phyloP scores from a whole-genome alignment of 2,797 vertebrate genomes.

The Leuciscus waleckii region DNA sequence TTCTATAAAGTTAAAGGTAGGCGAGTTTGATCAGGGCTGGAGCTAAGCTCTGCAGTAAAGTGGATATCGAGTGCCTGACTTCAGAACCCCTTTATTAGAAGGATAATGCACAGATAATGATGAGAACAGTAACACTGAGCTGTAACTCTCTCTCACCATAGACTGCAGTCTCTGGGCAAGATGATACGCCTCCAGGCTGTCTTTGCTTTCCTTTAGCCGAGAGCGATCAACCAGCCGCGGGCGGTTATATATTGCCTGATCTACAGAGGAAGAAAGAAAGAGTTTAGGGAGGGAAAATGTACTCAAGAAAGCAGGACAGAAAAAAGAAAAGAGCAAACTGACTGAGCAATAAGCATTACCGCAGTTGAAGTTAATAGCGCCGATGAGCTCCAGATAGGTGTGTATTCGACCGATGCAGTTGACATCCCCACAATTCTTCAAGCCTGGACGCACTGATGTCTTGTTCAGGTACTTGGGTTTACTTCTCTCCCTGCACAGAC shows the following conservation, averaged over 20 bases:
- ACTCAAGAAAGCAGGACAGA: not conserved
- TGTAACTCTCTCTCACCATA: conserved; percentile 79
- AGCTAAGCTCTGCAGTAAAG: not conserved
- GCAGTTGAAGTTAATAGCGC: conserved; percentile 97
- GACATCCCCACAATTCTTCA: conserved; percentile 98
- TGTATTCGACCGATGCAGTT: conserved; percentile 99
- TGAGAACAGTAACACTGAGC: not conserved
- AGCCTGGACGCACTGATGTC: conserved; percentile 94
- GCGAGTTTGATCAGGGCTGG: not conserved
- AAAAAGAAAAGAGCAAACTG: not conserved
- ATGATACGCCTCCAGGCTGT: conserved; percentile 88
- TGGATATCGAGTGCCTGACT: not conserved
- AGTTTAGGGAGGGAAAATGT: too few relatives aligned
- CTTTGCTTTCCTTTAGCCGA: conserved; percentile 85
- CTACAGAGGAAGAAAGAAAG: conserved; percentile 66
- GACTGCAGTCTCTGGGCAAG: conserved; percentile 93
- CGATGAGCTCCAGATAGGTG: conserved; percentile 95
- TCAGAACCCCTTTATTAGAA: not conserved
- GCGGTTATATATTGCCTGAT: conserved; percentile 94
- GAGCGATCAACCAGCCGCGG: conserved; percentile 86
- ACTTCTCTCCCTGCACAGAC: conserved; percentile 82
- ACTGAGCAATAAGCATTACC: conserved; percentile 75
- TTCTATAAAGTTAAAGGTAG: not conserved
- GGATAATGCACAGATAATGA: not conserved
- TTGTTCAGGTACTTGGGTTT: conserved; percentile 98